Percentiles rank a stretch among this genome's conserved stretches.
Conservation (phyloP, 30 jellyfish, hydroid and myxozoan species). For the Aurelia sp. region DNA sequence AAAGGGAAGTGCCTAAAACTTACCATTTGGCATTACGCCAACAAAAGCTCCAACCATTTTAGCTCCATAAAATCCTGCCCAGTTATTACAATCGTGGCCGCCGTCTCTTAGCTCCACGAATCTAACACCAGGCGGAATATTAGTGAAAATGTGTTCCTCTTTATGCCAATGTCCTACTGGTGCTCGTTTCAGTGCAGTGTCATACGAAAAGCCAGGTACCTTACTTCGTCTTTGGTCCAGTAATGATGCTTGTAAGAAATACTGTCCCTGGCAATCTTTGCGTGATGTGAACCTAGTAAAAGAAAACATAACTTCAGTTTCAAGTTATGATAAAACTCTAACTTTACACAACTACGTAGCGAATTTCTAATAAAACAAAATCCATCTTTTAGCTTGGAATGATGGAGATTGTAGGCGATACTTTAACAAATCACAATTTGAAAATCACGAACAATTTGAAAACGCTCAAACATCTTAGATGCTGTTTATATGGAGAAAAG, state of each 20-base stretch:
- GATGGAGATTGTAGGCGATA: too few species aligned
- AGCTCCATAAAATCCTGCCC: constrained; percentile 74
- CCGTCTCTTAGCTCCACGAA: constrained; percentile 70
- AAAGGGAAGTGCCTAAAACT: background rate
- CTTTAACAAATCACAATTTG: too few species aligned
- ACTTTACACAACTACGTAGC: too few species aligned
- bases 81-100: constrained; percentile 47
- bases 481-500: too few species aligned
- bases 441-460: too few species aligned
- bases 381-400: too few species aligned
- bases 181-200: constrained; percentile 41
- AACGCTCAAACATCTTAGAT: too few species aligned
- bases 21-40: constrained; percentile 47
- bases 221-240: constrained; percentile 51
- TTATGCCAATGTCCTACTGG: constrained; percentile 47
- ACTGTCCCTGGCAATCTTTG: constrained; percentile 60
- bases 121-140: constrained; percentile 65
- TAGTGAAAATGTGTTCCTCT: constrained; percentile 52
- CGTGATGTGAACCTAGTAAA: constrained; percentile 61
- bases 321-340: too few species aligned
- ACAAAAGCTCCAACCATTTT: constrained; percentile 80
- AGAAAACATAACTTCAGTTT: too few species aligned
- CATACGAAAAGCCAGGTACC: constrained; percentile 39
- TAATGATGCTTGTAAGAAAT: constrained; percentile 41
- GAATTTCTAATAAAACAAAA: too few species aligned